Evolutionary conservation across 2,888 invertebrate species (phyloP), one percentile per base, ranked within the genome.

Genomic region (Limnephilus lunatus): DNA sequence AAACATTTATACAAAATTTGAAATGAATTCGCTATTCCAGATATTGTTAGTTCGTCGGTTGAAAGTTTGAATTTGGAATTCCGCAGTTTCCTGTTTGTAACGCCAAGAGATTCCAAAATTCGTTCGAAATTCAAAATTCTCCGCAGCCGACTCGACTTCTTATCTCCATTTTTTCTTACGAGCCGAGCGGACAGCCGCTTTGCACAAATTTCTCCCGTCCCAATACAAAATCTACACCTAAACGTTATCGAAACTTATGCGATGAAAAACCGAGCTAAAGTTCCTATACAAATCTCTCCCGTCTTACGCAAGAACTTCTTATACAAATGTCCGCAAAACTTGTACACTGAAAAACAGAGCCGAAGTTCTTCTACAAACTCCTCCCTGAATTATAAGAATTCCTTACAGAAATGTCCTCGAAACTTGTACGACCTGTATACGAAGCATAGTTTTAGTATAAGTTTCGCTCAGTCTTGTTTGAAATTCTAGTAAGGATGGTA

Each of bases 61-160:
- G 44, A 81, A 85, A 90, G 89, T 91, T 92, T 91, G 68, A 91
- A 48, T 86, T 88, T 86, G 30, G 90, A 88, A 89, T 93, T 91
- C 91, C 91, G 81, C 30, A 81, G 91, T 91, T 91, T 91, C 91
- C 91, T 91, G 91, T 44, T 90, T 81, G 48, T 31, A 82, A 82
- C 81, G 88, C 89, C 82, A 83, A 90, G 89, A 85, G 92, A 93
- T 93, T 93, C 91, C 91, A 92, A 93, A 92, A 90, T 93, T 92
- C 93, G 83, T 92, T 92, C 89, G 92, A 92, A 93, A 92, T 92
- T 93, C 92, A 93, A 93, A 93, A 93, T 90, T 92, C 91, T 93
- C 92, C 86, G 44, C 86, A 89, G 89, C 91, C 39, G 90, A 91
- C 80, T 90, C 89, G 92, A 92, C 91, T 92, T 93, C 91, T 92